These are phyloP conservation scores for Microctenopoma lineatum DNA, from an alignment of 2,797 vertebrate genomes.

Conservation along the genomic window DNA sequence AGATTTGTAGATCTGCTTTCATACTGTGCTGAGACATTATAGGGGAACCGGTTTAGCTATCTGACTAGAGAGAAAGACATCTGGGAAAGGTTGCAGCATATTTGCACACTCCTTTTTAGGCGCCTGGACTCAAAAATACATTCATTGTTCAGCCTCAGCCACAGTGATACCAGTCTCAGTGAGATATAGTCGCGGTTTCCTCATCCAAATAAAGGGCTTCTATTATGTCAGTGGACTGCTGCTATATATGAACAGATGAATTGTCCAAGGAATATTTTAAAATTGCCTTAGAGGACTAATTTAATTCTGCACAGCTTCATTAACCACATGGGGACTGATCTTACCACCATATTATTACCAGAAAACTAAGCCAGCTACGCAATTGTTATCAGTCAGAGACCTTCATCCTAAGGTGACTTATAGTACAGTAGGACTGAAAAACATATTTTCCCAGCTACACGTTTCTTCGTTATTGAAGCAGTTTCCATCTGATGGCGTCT, in stretches of 20 bases:
- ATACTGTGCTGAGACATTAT: conserved; percentile 32
- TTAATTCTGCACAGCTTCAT: conserved; percentile 65
- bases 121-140: conserved; percentile 39
- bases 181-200: conserved; percentile 72
- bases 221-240: conserved; percentile 70
- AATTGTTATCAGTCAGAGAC: conserved; percentile 5
- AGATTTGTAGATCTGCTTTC: conserved; percentile 39
- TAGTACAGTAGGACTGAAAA: background rate
- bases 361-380: conserved; percentile 11
- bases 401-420: background rate
- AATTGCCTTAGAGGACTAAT: conserved; percentile 71
- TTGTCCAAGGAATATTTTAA: conserved; percentile 77
- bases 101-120: conserved; percentile 48
- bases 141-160: conserved; percentile 38
- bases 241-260: conserved; percentile 75
- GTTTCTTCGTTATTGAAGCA: conserved; percentile 3
- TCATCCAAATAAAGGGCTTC: conserved; percentile 67
- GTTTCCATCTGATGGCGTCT: conserved; percentile 13
- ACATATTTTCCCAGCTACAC: background rate
- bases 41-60: conserved; percentile 57
- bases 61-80: conserved; percentile 40
- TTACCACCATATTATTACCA: conserved; percentile 8
- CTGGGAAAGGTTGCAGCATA: conserved; percentile 46
- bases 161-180: conserved; percentile 64
- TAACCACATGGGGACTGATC: conserved; percentile 38